A percentile compares a stretch with the other conserved stretches of the same genome.
Conservation (phyloP, 2,888 invertebrate genomes). For the Cheilosia grossa region DNA sequence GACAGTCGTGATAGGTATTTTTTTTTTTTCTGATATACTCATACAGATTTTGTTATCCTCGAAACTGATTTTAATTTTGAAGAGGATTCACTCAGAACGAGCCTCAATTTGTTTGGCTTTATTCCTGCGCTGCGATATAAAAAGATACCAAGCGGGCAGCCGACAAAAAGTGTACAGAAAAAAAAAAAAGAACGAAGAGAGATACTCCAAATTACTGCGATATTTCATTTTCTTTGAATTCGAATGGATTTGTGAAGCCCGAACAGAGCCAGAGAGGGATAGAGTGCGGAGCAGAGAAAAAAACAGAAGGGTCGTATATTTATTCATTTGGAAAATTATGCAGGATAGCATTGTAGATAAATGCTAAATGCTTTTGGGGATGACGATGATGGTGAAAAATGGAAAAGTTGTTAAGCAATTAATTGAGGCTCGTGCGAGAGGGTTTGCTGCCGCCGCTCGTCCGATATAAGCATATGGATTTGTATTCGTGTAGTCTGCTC, state of each 20-base stretch:
- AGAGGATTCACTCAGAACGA: conserved; percentile 18
- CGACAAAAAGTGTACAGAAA: not conserved
- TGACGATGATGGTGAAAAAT: conserved; percentile 47
- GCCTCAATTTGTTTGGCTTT: conserved; percentile 67
- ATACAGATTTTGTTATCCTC: conserved; percentile 49
- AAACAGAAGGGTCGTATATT: conserved; percentile 63
- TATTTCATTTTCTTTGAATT: conserved; percentile 73
- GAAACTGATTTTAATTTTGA: conserved; percentile 66
- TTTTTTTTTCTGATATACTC: conserved; percentile 34
- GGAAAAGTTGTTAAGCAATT: conserved; percentile 71
- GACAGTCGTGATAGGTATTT: conserved; percentile 4
- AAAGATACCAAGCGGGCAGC: conserved; percentile 30
- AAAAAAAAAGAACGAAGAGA: not conserved
- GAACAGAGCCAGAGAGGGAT: not conserved
- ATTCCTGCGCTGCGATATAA: conserved; percentile 38
- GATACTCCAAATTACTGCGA: conserved; percentile 65
- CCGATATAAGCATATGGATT: conserved; percentile 65
- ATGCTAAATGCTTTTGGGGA: conserved; percentile 24
- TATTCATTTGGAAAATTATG: conserved; percentile 74
- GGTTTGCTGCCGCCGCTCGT: conserved; percentile 18
- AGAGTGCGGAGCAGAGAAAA: not conserved
- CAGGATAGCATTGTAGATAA: conserved; percentile 66
- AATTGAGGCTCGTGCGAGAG: conserved; percentile 60
- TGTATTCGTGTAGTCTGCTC: not conserved
- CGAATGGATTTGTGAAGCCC: conserved; percentile 29